Conservation (phyloP, 1,140 invertebrate genomes). For the Leptinotarsa lineolata region DNA sequence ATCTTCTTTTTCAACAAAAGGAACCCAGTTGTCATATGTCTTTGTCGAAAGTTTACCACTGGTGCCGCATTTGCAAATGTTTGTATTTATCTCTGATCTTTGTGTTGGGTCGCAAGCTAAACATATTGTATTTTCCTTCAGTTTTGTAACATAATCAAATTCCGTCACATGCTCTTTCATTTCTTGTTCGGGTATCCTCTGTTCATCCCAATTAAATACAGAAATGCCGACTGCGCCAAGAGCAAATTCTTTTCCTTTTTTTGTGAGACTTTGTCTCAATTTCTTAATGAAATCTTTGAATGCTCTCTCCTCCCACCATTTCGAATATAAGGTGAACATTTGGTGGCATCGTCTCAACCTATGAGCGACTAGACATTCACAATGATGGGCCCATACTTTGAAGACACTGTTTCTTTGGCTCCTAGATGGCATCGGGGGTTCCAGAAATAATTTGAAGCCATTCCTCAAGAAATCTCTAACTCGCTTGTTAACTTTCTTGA, state of each 20-base stretch:
- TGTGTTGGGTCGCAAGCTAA: constrained; percentile 45
- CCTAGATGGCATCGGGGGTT: constrained; percentile 8
- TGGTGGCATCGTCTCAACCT: constrained; percentile 65
- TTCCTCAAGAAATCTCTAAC: constrained; percentile 33
- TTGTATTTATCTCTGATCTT: constrained; percentile 28
- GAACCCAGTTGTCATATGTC: constrained; percentile 69
- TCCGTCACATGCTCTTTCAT: constrained; percentile 59
- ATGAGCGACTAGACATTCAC: constrained; percentile 68
- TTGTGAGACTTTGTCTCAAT: constrained; percentile 57
- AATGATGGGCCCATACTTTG: constrained; percentile 63
- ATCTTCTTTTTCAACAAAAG: constrained; percentile 78
- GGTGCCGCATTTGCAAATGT: constrained; percentile 33
- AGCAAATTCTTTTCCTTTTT: constrained; percentile 57
- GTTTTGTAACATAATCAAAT: constrained; percentile 59
- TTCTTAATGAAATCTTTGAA: constrained; percentile 61
- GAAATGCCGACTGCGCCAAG: constrained; percentile 55
- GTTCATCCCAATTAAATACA: constrained; percentile 62
- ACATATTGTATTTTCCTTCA: constrained; percentile 62
- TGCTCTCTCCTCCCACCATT: constrained; percentile 65
- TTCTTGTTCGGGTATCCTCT: constrained; percentile 61
- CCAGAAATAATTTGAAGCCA: constrained; percentile 28
- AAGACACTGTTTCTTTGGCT: constrained; percentile 36
- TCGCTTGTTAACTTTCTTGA: constrained; percentile 30
- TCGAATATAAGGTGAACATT: constrained; percentile 65
- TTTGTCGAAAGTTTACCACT: constrained; percentile 29